Evolutionary conservation across 1,140 invertebrate genomes (phyloP), one percentile per base, ranked within the genome.

Genomic region (Zelostemma sp.): DNA sequence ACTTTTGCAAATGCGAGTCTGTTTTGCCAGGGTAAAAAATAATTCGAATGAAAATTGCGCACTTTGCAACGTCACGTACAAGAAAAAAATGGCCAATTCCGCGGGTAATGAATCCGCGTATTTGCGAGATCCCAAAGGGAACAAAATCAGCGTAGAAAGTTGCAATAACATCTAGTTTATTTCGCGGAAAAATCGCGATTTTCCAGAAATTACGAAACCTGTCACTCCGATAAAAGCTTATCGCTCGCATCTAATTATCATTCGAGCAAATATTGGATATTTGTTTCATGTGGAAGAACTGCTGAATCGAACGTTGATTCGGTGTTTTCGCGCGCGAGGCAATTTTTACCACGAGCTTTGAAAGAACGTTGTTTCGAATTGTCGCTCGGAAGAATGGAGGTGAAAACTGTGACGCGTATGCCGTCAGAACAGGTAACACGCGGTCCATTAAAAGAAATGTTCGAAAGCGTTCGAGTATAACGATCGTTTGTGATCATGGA

Each of bases 221-320:
- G 47, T 55, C 45, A 49, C 33, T 58, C 40, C 61, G 62, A 66
- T 71, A 70, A 71, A 63, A 46, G 60, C 54, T 71, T 71, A 71
- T 71, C 62, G 45, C 19, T 47, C 50, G 47, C 48, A 46, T 65
- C 47, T 66, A 66, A 62, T 18, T 71, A 59, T 62, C 54, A 66
- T 56, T 28, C 16, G 31, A 16, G 59, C 19, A 65, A 71, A 71
- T 45, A 65, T 0, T 18, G 5, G 12, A n/a, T 59, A 45, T 63
- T 71, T 71, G 49, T 25, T 62, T 12, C 47, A 66, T 21, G 48
- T 21, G 55, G 28, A 49, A 47, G 43, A 41, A 43, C 68, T 71
- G 66, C 62, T 41, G 57, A 43, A 28, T 28, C 25, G 40, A 62
- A 38, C 28, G 49, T 53, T 50, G 41, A 14, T 56, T 28, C 21